Conservation (phyloP, 2,888 invertebrate genomes). For the Cotesia congregata region DNA sequence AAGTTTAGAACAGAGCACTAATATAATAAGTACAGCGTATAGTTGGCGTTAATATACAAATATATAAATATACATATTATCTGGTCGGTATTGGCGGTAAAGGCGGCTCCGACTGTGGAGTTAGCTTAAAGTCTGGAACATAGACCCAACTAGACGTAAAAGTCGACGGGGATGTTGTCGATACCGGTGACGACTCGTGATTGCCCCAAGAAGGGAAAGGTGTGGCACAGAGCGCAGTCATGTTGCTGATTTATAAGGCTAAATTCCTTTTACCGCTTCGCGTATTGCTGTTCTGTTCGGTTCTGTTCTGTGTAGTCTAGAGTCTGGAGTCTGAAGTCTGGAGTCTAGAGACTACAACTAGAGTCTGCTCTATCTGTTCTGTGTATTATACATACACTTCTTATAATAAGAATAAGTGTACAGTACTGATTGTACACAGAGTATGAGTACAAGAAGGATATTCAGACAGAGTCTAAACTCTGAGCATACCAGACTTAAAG, state of each 20-base stretch:
- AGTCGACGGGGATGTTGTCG: slow-evolving; percentile 65
- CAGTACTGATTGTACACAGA: not conserved
- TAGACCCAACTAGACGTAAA: slow-evolving; percentile 15
- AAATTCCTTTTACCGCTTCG: slow-evolving; percentile 64
- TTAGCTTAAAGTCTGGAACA: slow-evolving; percentile 8
- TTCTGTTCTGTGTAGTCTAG: slow-evolving; percentile 22
- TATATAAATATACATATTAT: not conserved
- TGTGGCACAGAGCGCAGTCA: slow-evolving; percentile 68
- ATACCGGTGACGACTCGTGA: slow-evolving; percentile 70
- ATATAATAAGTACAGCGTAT: too few species aligned
- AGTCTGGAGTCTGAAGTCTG: slow-evolving; percentile 26
- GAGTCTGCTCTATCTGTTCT: too few species aligned
- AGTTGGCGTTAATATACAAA: too few species aligned
- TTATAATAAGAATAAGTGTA: too few species aligned
- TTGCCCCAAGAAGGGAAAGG: slow-evolving; percentile 71
- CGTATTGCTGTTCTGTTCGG: slow-evolving; percentile 32
- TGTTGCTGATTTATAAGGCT: slow-evolving; percentile 70
- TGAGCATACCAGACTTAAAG: not conserved
- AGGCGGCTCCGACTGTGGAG: not conserved
- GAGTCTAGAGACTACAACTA: not conserved
- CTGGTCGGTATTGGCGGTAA: not conserved
- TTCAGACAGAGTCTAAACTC: slow-evolving; percentile 13
- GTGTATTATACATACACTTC: too few species aligned
- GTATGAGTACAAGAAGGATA: slow-evolving; percentile 3
- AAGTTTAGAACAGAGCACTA: slow-evolving; percentile 18